Evolutionary conservation across 2,888 invertebrate genomes (phyloP), one percentile per base, ranked within the genome.

Genomic region (Crocallis elinguaria): DNA sequence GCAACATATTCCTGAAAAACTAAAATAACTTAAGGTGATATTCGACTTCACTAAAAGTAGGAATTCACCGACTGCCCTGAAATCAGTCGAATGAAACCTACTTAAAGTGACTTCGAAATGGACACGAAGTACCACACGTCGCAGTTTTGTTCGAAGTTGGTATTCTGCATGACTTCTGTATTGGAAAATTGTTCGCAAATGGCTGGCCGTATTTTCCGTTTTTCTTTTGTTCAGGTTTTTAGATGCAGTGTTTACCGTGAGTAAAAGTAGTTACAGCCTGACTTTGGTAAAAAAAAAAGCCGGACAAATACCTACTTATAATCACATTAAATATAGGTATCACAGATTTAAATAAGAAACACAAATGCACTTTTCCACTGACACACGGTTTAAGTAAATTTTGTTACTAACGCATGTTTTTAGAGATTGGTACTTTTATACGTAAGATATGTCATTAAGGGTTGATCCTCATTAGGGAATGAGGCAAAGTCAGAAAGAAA

Each of bases 231-330:
- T 4, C 19, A 19, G n/a, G n/a, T 6, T 29, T 29, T 3, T n/a
- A 5, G 0, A 33, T 5, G 21, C n/a, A 8, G 1, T 12, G 41
- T 54, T 16, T 54, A 49, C 16, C 51, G 52, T 54, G 46, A 60
- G 37, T 44, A 4, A 43, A 64, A 67, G 64, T 7, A 67, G 43
- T 59, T 4, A 27, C 7, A 39, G 48, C 6, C 41, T 33, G 59
- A 57, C 51, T 66, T 68, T 41, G 16, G 45, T 21, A 0, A 25
- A 14, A 0, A 46, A 60, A 55, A 46, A 73, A 69, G 58, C 55
- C 66, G 62, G 59, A 62, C 64, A 62, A 54, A 56, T 53, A 57
- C 63, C 73, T 77, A 69, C 73, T 77, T 76, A 71, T 41, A 64
- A 39, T 61, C 50, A 64, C 51, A 43, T 14, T 45, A 64, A 64